Percentiles rank a stretch among this genome's conserved stretches.
phyloP scores from a whole-genome alignment of 2,113 vertebrate species.

The Nymphicus hollandicus region DNA sequence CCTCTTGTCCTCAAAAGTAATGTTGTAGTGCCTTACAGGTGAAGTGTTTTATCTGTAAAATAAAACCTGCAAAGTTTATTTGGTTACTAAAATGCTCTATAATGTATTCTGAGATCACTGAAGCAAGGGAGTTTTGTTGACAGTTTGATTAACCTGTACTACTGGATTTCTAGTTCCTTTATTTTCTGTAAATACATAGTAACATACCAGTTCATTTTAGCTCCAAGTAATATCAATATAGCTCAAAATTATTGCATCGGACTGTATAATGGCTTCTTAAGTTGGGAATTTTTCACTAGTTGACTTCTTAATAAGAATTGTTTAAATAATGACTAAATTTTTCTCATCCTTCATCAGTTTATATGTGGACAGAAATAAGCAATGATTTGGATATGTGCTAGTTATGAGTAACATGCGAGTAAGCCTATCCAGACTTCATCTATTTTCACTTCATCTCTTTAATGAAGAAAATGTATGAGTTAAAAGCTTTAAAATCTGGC shows the following conservation, averaged over 20 bases:
- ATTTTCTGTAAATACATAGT: conserved; percentile 18
- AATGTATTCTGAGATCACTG: background rate
- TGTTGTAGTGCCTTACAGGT: background rate
- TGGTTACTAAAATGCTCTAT: background rate
- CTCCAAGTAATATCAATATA: background rate
- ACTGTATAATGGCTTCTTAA: background rate
- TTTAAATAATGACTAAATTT: background rate
- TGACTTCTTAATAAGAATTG: background rate
- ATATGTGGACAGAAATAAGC: background rate
- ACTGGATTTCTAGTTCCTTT: conserved; percentile 10
- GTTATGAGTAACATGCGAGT: background rate
- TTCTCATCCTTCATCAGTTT: background rate
- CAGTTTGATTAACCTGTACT: conserved; percentile 27
- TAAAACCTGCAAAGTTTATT: background rate
- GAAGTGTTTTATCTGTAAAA: background rate
- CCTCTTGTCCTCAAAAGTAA: background rate
- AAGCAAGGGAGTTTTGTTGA: background rate
- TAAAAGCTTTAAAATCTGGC: background rate
- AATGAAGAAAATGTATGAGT: background rate
- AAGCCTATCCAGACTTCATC: background rate
- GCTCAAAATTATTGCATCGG: background rate
- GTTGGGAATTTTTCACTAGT: background rate
- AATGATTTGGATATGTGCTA: background rate
- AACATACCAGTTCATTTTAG: background rate
- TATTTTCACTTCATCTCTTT: background rate